Percentiles rank a stretch among this genome's conserved stretches.
These are phyloP conservation scores for Melanerpes formicivorus DNA, from an alignment of 2,113 vertebrate genomes.

Conservation along the genomic window DNA sequence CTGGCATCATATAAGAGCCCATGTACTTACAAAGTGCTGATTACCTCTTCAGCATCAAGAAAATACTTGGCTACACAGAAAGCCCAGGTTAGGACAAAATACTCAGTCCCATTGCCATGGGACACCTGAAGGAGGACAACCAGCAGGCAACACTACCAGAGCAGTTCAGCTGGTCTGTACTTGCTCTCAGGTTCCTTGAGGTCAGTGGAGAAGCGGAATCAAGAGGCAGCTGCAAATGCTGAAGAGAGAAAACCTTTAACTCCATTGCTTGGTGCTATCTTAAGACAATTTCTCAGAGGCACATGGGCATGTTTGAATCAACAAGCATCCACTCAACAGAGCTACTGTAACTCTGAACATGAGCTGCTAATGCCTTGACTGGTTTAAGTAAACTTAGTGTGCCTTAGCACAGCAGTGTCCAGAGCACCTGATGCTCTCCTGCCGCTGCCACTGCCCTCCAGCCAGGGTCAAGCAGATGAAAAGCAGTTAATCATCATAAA, in stretches of 20 bases:
- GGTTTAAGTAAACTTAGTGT: not conserved
- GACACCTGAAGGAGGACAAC: not conserved
- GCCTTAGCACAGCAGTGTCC: not conserved
- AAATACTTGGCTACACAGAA: not conserved
- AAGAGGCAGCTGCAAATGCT: not conserved
- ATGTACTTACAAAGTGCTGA: not conserved
- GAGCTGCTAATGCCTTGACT: not conserved
- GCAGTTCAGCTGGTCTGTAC: not conserved
- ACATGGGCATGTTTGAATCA: not conserved
- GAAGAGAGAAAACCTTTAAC: not conserved
- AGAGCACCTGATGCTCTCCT: not conserved
- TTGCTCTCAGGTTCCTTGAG: fast-evolving
- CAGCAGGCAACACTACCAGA: not conserved
- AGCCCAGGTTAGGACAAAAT: not conserved
- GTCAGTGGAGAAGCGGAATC: not conserved
- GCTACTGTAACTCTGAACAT: not conserved
- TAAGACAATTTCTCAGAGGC: not conserved
- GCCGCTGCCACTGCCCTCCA: not conserved
- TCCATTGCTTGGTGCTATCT: not conserved
- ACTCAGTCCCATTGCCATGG: not conserved
- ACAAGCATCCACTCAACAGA: not conserved
- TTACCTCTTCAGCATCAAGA: not conserved
- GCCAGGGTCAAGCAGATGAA: not conserved
- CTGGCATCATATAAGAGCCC: not conserved
- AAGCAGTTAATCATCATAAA: not conserved